Evolutionary conservation across 2,888 invertebrate genomes (phyloP).

Genomic region (Aphodius granarius): DNA sequence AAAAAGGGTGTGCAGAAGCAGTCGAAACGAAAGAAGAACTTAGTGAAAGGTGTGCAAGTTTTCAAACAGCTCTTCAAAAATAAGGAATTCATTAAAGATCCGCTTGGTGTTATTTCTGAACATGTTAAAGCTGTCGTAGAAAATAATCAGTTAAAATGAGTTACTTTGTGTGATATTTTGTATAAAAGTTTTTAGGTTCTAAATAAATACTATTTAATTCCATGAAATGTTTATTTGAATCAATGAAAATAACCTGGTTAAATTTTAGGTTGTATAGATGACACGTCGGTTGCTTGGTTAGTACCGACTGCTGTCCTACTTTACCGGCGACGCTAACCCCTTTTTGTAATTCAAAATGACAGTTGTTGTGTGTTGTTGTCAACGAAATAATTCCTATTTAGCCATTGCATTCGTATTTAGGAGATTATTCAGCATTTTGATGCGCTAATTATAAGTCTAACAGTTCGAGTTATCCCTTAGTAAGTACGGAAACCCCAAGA

Average conservation of each 20-base stretch:
- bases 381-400: neutral
- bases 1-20: slow-evolving; percentile 27
- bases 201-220: neutral
- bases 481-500: neutral
- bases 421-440: neutral
- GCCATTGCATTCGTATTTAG: neutral
- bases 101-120: slow-evolving; percentile 21
- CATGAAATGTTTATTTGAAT: neutral
- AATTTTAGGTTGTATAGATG: neutral
- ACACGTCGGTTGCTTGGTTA: too few species aligned
- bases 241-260: neutral
- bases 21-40: slow-evolving; percentile 25
- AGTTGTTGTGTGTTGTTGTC: neutral
- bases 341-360: neutral
- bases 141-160: slow-evolving; percentile 16
- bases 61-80: slow-evolving; percentile 27
- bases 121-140: slow-evolving; percentile 26
- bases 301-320: too few species aligned
- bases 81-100: slow-evolving; percentile 24
- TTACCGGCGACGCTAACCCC: neutral
- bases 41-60: slow-evolving; percentile 19
- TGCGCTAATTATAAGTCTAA: neutral
- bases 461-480: neutral
- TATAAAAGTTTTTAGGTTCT: neutral
- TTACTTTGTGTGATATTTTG: neutral